phyloP scores from a whole-genome alignment of 1,140 invertebrate species.

The Diploscapter pachys region DNA sequence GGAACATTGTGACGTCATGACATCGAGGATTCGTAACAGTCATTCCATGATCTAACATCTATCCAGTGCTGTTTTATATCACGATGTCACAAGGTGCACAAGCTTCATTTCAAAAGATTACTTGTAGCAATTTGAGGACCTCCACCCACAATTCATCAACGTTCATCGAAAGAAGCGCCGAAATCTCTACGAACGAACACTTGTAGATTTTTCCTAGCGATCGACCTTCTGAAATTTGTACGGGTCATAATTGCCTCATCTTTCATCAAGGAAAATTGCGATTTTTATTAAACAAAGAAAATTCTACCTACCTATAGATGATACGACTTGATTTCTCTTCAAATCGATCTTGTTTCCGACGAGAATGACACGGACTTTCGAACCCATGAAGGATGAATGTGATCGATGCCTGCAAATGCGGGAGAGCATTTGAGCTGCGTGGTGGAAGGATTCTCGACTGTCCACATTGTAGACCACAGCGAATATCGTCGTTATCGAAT shows the following conservation, averaged over 20 bases:
- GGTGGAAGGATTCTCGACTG: slow-evolving; percentile 15
- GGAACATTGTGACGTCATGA: not conserved
- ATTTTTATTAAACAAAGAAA: not conserved
- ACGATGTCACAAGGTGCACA: not conserved
- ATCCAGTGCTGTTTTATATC: not conserved
- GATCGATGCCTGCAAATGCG: too few relatives aligned
- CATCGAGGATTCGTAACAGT: too few relatives aligned
- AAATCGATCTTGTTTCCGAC: slow-evolving; percentile 15
- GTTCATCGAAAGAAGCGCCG: slow-evolving; percentile 18
- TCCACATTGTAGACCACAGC: slow-evolving; percentile 5
- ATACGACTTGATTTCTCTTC: slow-evolving; percentile 17
- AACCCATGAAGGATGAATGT: not conserved
- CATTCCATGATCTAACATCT: too few relatives aligned
- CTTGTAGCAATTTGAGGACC: slow-evolving; percentile 3
- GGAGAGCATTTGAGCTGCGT: slow-evolving; percentile 4
- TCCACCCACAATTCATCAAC: slow-evolving; percentile 13
- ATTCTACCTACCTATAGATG: slow-evolving; percentile 3
- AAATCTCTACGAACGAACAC: slow-evolving; percentile 5
- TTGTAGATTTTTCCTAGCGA: slow-evolving; percentile 17
- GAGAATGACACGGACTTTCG: not conserved
- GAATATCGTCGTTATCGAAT: not conserved
- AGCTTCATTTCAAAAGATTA: not conserved
- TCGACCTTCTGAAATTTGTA: slow-evolving; percentile 8
- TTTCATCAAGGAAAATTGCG: too few relatives aligned
- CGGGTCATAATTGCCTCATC: not conserved